A percentile compares a stretch with the other conserved stretches of the same genome.
Evolutionary conservation across 2,888 invertebrate species (phyloP).

Genomic region (Lepidonotus clava): DNA sequence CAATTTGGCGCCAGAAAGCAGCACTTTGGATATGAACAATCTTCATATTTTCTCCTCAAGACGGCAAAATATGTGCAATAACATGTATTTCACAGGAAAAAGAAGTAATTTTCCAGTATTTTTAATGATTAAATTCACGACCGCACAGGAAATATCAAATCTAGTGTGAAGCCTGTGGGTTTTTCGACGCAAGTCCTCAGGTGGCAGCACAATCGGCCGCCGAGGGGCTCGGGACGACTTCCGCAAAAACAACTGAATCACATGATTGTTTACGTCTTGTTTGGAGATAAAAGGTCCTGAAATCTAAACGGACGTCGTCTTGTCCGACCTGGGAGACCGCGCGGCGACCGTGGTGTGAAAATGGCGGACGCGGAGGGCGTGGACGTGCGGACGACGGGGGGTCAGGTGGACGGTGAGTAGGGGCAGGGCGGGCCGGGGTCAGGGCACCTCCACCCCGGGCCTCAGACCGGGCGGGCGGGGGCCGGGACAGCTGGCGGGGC

Average conservation of each 20-base stretch:
- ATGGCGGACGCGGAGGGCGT: neutral
- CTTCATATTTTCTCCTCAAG: too few species aligned
- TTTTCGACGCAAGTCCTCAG: too few species aligned
- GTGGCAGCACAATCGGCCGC: neutral
- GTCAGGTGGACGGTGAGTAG: constrained; percentile 77
- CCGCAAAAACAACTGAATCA: constrained; percentile 46
- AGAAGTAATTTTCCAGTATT: too few species aligned
- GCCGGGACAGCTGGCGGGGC: too few species aligned
- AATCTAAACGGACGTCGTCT: neutral
- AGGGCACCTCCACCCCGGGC: neutral
- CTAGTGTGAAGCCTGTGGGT: too few species aligned
- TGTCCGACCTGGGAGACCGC: neutral
- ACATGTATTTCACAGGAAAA: too few species aligned
- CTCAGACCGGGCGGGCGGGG: too few species aligned
- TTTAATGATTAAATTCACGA: too few species aligned
- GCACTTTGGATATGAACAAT: too few species aligned
- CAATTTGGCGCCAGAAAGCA: constrained; percentile 15
- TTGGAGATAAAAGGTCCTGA: neutral
- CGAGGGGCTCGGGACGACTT: neutral
- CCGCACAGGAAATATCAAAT: too few species aligned
- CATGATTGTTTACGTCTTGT: constrained; percentile 44
- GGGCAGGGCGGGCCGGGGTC: neutral
- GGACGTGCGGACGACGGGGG: constrained; percentile 71
- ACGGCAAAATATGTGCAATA: too few species aligned
- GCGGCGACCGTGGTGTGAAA: neutral